phyloP scores from a whole-genome alignment of 1,140 invertebrate genomes.

The Nasonia longicornis region DNA sequence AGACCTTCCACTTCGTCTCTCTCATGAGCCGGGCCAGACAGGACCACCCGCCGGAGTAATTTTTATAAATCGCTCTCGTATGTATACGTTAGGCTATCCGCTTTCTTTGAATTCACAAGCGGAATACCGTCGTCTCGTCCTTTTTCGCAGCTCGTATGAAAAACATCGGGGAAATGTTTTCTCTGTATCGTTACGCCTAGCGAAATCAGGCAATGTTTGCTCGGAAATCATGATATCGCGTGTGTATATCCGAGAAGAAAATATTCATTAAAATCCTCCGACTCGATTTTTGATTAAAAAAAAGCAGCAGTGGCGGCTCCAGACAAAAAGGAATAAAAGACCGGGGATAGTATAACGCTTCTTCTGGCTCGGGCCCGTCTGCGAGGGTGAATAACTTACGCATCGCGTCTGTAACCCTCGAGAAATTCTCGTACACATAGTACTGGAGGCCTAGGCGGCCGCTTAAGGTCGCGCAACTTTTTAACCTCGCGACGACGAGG shows the following conservation, averaged over 20 bases:
- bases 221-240: neutral
- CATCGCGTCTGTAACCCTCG: conserved; percentile 16
- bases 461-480: conserved; percentile 46
- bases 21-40: neutral
- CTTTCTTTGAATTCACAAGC: conserved; percentile 5
- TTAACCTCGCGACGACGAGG: conserved; percentile 39
- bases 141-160: neutral
- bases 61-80: neutral
- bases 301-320: neutral
- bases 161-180: neutral
- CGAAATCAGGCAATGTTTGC: neutral
- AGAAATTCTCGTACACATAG: conserved; percentile 28
- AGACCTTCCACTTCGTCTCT: neutral
- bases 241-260: neutral
- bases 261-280: conserved; percentile 28
- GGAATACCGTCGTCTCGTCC: neutral
- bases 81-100: neutral
- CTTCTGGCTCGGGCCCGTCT: neutral
- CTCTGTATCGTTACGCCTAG: neutral
- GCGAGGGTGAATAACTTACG: conserved; percentile 44
- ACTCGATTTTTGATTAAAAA: conserved; percentile 32
- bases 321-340: conserved; percentile 26
- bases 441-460: neutral
- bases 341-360: neutral
- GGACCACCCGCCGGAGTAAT: neutral